These are phyloP conservation scores for Bicyclus anynana DNA, from an alignment of 1,140 invertebrate species.

Conservation along the genomic window DNA sequence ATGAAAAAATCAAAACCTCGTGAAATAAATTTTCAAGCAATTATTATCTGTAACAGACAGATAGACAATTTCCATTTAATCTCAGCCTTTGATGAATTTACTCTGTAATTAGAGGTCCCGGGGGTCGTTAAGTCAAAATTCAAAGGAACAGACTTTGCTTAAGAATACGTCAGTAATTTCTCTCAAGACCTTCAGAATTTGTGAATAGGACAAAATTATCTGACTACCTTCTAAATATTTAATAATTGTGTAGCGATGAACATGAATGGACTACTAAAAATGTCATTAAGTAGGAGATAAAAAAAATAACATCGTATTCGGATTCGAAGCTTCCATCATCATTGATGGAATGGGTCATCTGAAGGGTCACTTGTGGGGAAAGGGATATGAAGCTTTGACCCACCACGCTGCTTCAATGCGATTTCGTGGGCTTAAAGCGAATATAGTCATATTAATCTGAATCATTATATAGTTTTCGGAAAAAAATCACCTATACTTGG, in stretches of 20 bases:
- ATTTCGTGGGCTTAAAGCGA: too few species aligned
- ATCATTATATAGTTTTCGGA: too few species aligned
- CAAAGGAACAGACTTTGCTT: conserved; percentile 2
- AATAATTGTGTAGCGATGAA: neutral
- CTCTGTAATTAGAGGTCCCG: neutral
- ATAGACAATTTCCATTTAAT: neutral
- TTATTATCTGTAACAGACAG: neutral
- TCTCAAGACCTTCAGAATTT: neutral
- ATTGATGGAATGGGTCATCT: too few species aligned
- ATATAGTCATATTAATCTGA: too few species aligned
- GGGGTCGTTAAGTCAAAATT: neutral
- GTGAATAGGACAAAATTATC: conserved; percentile 1
- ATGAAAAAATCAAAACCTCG: too few species aligned
- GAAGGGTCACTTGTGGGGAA: too few species aligned
- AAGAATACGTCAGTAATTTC: neutral
- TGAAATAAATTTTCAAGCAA: neutral
- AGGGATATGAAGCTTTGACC: too few species aligned
- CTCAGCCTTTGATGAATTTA: neutral
- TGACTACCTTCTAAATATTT: neutral
- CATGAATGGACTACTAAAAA: neutral
- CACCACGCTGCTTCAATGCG: too few species aligned
- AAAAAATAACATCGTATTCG: too few species aligned
- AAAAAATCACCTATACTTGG: too few species aligned
- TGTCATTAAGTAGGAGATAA: neutral
- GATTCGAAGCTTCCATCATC: too few species aligned